These are phyloP conservation scores for Platyrinchus mystaceus DNA, from an alignment of 2,797 vertebrate genomes.

Conservation along the genomic window DNA sequence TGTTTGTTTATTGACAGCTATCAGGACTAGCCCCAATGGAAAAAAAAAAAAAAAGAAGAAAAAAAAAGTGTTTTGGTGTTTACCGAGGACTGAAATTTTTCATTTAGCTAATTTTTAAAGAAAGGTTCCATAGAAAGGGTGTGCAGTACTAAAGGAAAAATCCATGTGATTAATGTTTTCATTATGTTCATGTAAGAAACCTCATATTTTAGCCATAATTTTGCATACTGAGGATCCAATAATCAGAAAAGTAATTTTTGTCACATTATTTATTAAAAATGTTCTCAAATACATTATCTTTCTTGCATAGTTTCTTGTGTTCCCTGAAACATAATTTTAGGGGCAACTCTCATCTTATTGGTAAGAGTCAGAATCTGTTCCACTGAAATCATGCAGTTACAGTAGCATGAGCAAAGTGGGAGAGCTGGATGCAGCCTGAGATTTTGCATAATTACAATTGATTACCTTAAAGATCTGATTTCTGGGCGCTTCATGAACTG, in stretches of 20 bases:
- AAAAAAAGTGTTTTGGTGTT: slow-evolving; percentile 74
- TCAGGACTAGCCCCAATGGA: slow-evolving; percentile 74
- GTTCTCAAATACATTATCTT: slow-evolving; percentile 81
- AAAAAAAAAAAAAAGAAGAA: no score
- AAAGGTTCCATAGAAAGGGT: slow-evolving; percentile 74
- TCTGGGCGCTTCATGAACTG: slow-evolving; percentile 6
- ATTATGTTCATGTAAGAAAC: slow-evolving; percentile 86
- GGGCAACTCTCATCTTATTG: not conserved
- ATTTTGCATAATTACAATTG: slow-evolving; percentile 26
- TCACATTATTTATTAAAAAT: slow-evolving; percentile 90
- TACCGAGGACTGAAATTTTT: slow-evolving; percentile 76
- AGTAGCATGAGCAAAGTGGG: not conserved
- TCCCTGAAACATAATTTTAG: not conserved
- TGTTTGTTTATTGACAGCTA: slow-evolving; percentile 74
- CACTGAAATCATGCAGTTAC: not conserved
- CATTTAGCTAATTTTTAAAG: slow-evolving; percentile 77
- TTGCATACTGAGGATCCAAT: slow-evolving; percentile 86
- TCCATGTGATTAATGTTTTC: slow-evolving; percentile 84
- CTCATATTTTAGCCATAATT: slow-evolving; percentile 87
- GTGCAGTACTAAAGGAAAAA: slow-evolving; percentile 80
- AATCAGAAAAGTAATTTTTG: slow-evolving; percentile 87
- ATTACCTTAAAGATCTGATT: slow-evolving; percentile 44
- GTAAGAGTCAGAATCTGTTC: not conserved
- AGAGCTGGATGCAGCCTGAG: not conserved
- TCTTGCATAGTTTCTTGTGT: slow-evolving; percentile 66